phyloP scores from a whole-genome alignment of 2,797 vertebrate species.

The Anableps anableps region DNA sequence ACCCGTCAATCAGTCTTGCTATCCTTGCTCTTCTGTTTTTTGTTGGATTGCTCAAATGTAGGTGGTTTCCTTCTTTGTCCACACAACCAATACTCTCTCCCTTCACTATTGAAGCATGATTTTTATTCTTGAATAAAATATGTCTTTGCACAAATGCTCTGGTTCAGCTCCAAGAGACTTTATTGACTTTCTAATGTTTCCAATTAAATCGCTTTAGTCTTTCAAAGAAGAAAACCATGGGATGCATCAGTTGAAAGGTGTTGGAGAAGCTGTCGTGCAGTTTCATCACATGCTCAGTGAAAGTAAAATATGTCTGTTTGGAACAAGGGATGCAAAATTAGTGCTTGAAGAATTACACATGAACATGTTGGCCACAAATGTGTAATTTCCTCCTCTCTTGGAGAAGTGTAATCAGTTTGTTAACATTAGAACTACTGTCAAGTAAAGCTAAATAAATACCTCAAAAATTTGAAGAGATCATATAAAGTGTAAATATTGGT shows the following conservation, averaged over 20 bases:
- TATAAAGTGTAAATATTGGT: neutral
- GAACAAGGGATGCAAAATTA: slow-evolving; percentile 22
- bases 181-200: slow-evolving; percentile 47
- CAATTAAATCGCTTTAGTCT: slow-evolving; percentile 45
- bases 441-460: neutral
- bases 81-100: slow-evolving; percentile 39
- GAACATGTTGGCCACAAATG: neutral
- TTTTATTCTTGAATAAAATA: slow-evolving; percentile 34
- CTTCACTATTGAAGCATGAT: slow-evolving; percentile 47
- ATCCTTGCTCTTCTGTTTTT: slow-evolving; percentile 26
- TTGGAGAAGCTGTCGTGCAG: slow-evolving; percentile 3
- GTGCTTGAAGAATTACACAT: neutral
- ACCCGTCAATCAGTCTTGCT: slow-evolving; percentile 56
- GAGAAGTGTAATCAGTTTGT: neutral
- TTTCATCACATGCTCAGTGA: slow-evolving; percentile 20
- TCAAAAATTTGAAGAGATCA: neutral
- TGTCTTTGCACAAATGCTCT: slow-evolving; percentile 20
- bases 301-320: slow-evolving; percentile 18
- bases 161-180: slow-evolving; percentile 29
- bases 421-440: neutral
- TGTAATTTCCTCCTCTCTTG: neutral
- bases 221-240: slow-evolving; percentile 33
- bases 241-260: slow-evolving; percentile 26
- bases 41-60: slow-evolving; percentile 49
- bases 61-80: slow-evolving; percentile 59